Percentiles rank a stretch among this genome's conserved stretches.
phyloP scores from a whole-genome alignment of 92 coral and sea anemone species.

The Umimayanthus kanabou region DNA sequence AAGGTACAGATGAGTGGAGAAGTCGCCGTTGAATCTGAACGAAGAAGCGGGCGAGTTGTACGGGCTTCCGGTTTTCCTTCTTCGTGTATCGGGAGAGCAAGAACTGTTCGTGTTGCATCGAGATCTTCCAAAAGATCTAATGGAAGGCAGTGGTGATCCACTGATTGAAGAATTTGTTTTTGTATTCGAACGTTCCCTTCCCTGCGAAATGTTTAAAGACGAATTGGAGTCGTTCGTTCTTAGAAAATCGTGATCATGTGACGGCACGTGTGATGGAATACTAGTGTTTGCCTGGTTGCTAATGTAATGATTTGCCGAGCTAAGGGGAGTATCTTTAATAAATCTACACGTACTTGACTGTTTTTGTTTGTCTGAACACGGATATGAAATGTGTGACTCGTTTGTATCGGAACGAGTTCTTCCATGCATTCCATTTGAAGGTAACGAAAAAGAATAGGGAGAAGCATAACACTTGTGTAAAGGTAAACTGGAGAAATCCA shows the following conservation, averaged over 20 bases:
- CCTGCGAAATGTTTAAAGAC: not conserved
- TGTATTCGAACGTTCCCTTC: not conserved
- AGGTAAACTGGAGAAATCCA: conserved; percentile 9
- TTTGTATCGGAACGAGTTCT: conserved; percentile 23
- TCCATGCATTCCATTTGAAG: not conserved
- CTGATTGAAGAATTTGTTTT: not conserved
- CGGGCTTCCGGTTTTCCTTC: conserved; percentile 39
- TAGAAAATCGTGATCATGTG: not conserved
- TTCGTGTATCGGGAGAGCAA: conserved; percentile 15
- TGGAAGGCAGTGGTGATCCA: not conserved
- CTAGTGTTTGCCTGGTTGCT: no score
- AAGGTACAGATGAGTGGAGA: conserved; percentile 54
- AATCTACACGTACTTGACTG: not conserved
- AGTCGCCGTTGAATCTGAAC: conserved; percentile 36
- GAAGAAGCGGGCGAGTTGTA: conserved; percentile 25
- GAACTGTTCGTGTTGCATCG: conserved; percentile 9
- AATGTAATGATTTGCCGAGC: not conserved
- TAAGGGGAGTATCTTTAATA: not conserved
- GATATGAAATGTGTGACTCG: conserved; percentile 9
- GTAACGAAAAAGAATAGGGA: not conserved
- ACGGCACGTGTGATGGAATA: no score
- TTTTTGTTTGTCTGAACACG: not conserved
- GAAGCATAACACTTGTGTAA: not conserved
- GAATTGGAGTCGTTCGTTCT: not conserved
- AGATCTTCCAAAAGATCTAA: not conserved